A percentile compares a stretch with the other conserved stretches of the same genome.
These are phyloP conservation scores for Panthera leo DNA, from an alignment of 2,113 vertebrate genomes.

Conservation along the genomic window DNA sequence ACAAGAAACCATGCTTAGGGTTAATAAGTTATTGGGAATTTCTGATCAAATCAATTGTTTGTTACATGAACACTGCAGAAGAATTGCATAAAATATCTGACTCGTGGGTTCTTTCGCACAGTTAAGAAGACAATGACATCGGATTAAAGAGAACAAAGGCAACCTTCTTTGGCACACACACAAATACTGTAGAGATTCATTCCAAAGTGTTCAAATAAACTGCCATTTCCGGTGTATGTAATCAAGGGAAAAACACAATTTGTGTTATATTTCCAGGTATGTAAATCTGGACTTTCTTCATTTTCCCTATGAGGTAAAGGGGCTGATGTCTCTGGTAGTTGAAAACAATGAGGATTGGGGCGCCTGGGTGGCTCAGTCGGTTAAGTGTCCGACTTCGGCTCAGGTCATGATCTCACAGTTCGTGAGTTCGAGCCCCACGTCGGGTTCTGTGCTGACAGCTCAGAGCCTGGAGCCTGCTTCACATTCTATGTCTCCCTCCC, in stretches of 20 bases:
- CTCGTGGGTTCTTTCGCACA: not conserved
- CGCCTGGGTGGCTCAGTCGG: too few relatives aligned
- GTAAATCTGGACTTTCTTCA: not conserved
- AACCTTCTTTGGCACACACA: not conserved
- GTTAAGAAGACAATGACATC: not conserved
- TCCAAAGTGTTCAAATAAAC: not conserved
- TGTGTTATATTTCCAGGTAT: not conserved
- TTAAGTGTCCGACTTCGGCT: too few relatives aligned
- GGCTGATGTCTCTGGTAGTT: rapidly evolving
- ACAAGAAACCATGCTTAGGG: not conserved
- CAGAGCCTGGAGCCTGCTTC: too few relatives aligned
- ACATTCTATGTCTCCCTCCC: too few relatives aligned
- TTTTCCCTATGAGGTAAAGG: not conserved
- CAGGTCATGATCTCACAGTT: too few relatives aligned
- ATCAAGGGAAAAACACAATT: not conserved
- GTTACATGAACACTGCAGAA: not conserved
- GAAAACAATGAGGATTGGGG: not conserved
- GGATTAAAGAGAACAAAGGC: not conserved
- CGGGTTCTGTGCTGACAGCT: too few relatives aligned
- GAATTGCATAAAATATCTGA: not conserved
- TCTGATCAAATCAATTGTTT: not conserved
- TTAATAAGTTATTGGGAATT: not conserved
- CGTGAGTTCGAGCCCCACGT: too few relatives aligned
- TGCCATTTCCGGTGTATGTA: not conserved
- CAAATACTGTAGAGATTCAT: not conserved